These are phyloP conservation scores for Tortrix viridana DNA, from an alignment of 2,888 invertebrate species.

Conservation along the genomic window DNA sequence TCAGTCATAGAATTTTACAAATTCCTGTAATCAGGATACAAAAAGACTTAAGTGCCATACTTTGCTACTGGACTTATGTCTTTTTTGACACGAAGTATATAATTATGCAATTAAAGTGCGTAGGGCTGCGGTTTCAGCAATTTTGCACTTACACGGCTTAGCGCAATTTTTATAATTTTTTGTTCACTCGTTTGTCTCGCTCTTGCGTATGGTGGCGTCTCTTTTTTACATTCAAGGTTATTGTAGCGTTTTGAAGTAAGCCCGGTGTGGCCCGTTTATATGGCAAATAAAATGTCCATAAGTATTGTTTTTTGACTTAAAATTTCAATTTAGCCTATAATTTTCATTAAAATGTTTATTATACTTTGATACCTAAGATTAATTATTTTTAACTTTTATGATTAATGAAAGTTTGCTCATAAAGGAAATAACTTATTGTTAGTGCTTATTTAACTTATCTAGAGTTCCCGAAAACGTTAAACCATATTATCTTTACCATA, in stretches of 20 bases:
- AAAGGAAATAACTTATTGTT: no score
- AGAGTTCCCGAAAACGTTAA: background rate
- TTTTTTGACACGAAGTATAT: slow-evolving; percentile 31
- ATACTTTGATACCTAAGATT: no score
- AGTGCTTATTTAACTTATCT: no score
- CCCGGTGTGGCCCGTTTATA: no score
- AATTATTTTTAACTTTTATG: no score
- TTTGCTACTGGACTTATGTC: background rate
- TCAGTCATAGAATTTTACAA: slow-evolving; percentile 4
- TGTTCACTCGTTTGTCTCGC: background rate
- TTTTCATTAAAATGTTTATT: no score
- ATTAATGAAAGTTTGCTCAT: no score
- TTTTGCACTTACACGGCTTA: slow-evolving; percentile 48
- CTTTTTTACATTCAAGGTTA: background rate
- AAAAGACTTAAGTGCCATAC: slow-evolving; percentile 1
- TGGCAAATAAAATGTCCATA: no score
- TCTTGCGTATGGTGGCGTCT: background rate
- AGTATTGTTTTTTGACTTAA: no score
- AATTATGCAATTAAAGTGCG: slow-evolving; percentile 50
- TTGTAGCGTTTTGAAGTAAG: background rate
- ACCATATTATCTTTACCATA: slow-evolving; percentile 10
- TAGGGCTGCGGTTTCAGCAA: slow-evolving; percentile 46
- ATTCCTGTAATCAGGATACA: background rate
- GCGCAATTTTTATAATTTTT: slow-evolving; percentile 34
- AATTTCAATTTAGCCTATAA: no score